A percentile compares a stretch with the other conserved stretches of the same genome.
Conservation (phyloP, 1,140 invertebrate genomes). For the Aplysia californica region DNA sequence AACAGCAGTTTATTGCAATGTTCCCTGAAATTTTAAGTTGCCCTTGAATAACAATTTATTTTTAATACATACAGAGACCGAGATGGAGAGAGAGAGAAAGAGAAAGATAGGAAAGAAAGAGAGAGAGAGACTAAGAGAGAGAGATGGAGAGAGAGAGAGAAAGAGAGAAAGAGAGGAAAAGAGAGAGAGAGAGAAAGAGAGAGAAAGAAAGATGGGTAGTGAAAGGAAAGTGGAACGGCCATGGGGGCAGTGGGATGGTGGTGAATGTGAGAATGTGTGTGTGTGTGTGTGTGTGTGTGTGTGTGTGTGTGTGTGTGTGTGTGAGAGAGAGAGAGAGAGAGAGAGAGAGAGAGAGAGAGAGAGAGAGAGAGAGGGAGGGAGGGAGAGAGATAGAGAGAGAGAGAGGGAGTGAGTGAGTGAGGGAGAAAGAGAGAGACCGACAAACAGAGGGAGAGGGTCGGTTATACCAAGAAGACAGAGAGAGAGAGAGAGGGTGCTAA, state of each 20-base stretch:
- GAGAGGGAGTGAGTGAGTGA: neutral
- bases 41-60: neutral
- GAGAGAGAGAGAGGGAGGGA: neutral
- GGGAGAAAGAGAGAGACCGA: neutral
- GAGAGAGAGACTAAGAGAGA: neutral
- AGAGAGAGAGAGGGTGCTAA: neutral
- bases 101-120: neutral
- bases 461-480: neutral
- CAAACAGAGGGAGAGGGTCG: neutral
- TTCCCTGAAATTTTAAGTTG: too few species aligned
- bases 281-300: neutral
- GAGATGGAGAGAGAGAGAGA: neutral
- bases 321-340: neutral
- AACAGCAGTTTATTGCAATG: too few species aligned
- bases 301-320: neutral
- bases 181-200: neutral
- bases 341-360: neutral
- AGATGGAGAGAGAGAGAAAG: neutral
- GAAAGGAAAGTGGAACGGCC: neutral
- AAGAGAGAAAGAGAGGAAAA: neutral
- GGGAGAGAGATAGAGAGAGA: neutral
- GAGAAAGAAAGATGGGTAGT: neutral
- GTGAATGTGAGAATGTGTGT: neutral
- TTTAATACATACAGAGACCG: neutral
- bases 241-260: neutral